Evolutionary conservation across 1,140 invertebrate species (phyloP), one percentile per base, ranked within the genome.

Genomic region (Drosophila murphyi): DNA sequence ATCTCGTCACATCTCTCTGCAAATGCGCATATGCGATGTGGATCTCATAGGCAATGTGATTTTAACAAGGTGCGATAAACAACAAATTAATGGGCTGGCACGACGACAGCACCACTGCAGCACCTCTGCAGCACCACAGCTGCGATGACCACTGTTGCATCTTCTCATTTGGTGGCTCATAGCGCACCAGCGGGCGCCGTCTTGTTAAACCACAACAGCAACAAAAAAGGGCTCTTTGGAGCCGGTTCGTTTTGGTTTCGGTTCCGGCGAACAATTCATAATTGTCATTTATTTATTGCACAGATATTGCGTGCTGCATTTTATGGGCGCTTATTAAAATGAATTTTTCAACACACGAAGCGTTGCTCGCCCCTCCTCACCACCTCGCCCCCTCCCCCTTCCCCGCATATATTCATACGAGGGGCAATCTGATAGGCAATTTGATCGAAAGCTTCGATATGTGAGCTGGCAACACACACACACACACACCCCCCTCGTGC

Each of bases 41-140:
- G 31, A 10, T 57, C 54, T 71, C 29, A 60, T 80, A 61, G 71
- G 64, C 55, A 74, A 89, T 88, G 82, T 64, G 80, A 73, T 81
- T 88, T 89, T 89, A 88, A 88, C 85, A 88, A 88, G 85, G 85
- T 88, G 85, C 85, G 85, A 88, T 88, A 88, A 88, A 88, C 80
- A 85, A 88, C 77, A 72, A 88, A 88, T 88, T 89, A 88, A 88
- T 88, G 85, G 59, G 31, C 70, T 75, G 70, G 55, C 72, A 88
- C 74, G 85, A 89, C 78, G 83, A 88, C 83, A 87, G 83, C 69
- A 43, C 63, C 77, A 68, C 74, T 72, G 72, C 64, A 59, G 52
- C 62, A 31, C 55, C 55, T 8, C 28, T n/a, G n/a, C 34, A 34
- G 34, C 34, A 34, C 34, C 39, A 31, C 52, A 45, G 8, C 56